Evolutionary conservation across 2,888 invertebrate species (phyloP), one percentile per base, ranked within the genome.

Genomic region (Ctena decussata): DNA sequence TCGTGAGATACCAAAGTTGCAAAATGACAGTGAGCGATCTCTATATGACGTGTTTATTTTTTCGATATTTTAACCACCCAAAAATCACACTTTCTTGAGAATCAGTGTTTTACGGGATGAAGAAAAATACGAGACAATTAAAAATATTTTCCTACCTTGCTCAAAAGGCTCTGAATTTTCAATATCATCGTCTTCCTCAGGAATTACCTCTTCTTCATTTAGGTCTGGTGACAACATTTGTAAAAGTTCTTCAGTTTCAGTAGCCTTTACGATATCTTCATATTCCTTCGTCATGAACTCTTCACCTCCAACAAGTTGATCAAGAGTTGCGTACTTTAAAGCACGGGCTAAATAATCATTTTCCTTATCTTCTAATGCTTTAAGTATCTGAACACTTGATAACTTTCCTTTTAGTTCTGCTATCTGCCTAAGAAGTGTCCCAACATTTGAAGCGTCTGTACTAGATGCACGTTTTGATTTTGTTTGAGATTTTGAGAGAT

Each of bases 321-420:
- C 88, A 11, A 93, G 74, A 0, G 94, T 93, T 0, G 94, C 93
- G 60, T 90, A 90, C 74, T 93, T 92, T 24, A 94, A 74, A 12
- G 93, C 93, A 41, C 91, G 90, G 8, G 94, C 92, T 18, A 94
- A 84, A 35, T 85, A 89, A 60, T 94, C 94, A 70, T 93, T 94
- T 89, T 94, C 94, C 44, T 91, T 84, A 76, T 92, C 93, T 76
- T 92, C 92, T 18, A 94, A 44, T 21, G 84, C 78, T 69, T 84
- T 84, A 27, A 84, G 37, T 53, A 89, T 65, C 70, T 89, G 73
- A 2, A 86, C 75, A 39, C 76, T 57, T 1, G 84, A 72, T 6
- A 90, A 80, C 24, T 89, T 84, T 12, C 86, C 80, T 70, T 86
- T 85, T 27, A 91, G 75, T 21, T 77, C 79, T 49, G 78, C 77